phyloP scores from a whole-genome alignment of 2,113 vertebrate genomes.

The Pseudonaja textilis region DNA sequence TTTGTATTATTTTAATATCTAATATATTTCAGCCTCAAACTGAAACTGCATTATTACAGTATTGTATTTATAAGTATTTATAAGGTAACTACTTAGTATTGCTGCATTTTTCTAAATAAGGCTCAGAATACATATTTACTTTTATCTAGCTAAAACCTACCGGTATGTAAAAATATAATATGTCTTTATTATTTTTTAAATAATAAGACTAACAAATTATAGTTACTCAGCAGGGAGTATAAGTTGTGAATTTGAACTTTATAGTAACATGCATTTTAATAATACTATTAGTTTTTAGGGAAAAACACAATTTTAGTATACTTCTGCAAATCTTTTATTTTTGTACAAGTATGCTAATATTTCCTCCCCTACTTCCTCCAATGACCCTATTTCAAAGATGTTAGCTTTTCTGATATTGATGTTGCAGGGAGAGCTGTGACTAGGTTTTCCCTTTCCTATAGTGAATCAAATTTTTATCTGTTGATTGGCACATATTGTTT shows the following conservation, averaged over 20 bases:
- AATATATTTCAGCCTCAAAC: not conserved
- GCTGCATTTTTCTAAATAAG: conserved; percentile 9
- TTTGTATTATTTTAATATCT: not conserved
- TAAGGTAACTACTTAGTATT: not conserved
- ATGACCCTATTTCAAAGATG: not conserved
- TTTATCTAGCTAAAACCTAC: not conserved
- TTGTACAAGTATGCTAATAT: not conserved
- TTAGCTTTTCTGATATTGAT: not conserved
- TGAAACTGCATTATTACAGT: not conserved
- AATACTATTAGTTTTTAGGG: not conserved
- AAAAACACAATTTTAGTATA: not conserved
- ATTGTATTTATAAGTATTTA: conserved; percentile 1
- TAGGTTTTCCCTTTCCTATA: not conserved
- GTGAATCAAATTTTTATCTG: not conserved
- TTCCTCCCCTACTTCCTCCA: not conserved
- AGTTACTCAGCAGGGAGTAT: not conserved
- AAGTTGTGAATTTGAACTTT: not conserved
- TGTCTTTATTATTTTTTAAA: not conserved
- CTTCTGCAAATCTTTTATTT: not conserved
- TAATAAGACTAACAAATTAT: not conserved
- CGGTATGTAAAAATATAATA: not conserved
- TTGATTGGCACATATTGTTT: not conserved
- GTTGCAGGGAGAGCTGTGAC: not conserved
- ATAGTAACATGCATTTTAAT: not conserved
- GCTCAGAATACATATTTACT: not conserved